These are phyloP conservation scores for Andrena bucephala DNA, from an alignment of 2,888 invertebrate species.

Conservation along the genomic window DNA sequence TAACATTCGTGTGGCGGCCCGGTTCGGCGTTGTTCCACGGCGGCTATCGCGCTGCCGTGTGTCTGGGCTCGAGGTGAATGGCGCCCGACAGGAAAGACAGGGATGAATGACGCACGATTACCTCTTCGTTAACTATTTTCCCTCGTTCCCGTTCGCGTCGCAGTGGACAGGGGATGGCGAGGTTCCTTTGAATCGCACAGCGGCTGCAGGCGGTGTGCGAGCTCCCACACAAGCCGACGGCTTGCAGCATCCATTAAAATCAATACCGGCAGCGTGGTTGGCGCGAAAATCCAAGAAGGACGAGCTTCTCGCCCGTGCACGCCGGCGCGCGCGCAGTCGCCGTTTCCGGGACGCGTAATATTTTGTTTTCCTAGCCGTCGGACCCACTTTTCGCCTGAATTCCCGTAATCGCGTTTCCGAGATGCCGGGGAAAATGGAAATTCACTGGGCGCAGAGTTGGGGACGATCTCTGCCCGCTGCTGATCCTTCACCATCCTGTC, in stretches of 20 bases:
- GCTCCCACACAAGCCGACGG: constrained; percentile 56
- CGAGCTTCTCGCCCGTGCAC: constrained; percentile 34
- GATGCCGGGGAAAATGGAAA: background rate
- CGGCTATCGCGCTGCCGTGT: constrained; percentile 4
- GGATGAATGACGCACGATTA: constrained; percentile 42
- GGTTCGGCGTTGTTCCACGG: constrained; percentile 12
- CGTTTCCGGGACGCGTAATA: background rate
- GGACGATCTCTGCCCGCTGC: no score
- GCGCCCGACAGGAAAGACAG: constrained; percentile 9
- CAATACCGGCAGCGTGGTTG: constrained; percentile 73
- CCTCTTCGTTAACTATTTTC: constrained; percentile 30
- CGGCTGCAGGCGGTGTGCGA: constrained; percentile 53
- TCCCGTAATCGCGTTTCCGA: background rate
- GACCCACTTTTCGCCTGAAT: constrained; percentile 9
- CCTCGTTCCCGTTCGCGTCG: background rate
- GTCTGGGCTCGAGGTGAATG: constrained; percentile 11
- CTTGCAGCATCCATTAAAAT: constrained; percentile 78
- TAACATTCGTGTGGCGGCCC: background rate
- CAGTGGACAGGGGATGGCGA: background rate
- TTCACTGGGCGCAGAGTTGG: no score
- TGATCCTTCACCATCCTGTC: no score
- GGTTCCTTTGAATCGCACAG: constrained; percentile 42
- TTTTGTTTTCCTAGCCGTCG: constrained; percentile 10
- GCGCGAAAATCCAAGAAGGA: constrained; percentile 74
- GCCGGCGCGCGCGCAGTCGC: constrained; percentile 49